Conservation (phyloP, 2,797 vertebrate genomes). For the Sus cebifrons region DNA sequence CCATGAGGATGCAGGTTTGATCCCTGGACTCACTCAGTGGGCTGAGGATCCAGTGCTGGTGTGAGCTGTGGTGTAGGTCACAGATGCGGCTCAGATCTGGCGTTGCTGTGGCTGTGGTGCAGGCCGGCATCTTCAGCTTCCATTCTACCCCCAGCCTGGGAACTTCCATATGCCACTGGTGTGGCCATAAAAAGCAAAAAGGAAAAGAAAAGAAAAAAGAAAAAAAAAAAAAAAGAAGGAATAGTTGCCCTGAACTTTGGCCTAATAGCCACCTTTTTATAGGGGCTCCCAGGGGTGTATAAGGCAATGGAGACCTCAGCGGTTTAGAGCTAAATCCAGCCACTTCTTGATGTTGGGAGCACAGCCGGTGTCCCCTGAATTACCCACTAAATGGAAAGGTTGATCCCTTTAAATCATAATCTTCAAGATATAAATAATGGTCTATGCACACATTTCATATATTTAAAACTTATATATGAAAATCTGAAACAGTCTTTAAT, state of each 20-base stretch:
- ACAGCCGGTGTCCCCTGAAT: background rate
- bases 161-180: no score
- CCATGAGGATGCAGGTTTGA: no score
- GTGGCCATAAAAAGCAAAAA: no score
- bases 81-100: no score
- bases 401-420: conserved; percentile 44
- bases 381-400: background rate
- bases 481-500: background rate
- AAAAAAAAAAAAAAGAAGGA: background rate
- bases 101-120: no score
- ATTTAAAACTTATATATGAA: background rate
- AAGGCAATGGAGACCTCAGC: background rate
- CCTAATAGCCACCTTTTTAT: background rate
- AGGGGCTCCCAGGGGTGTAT: rapidly evolving
- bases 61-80: no score
- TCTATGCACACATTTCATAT: background rate
- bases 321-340: background rate
- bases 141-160: no score
- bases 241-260: background rate
- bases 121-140: no score
- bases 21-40: no score
- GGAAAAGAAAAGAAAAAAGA: no score
- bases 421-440: conserved; percentile 17
- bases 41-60: no score
- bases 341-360: background rate